phyloP scores from a whole-genome alignment of 2,113 vertebrate genomes.

The Enhydra lutris region DNA sequence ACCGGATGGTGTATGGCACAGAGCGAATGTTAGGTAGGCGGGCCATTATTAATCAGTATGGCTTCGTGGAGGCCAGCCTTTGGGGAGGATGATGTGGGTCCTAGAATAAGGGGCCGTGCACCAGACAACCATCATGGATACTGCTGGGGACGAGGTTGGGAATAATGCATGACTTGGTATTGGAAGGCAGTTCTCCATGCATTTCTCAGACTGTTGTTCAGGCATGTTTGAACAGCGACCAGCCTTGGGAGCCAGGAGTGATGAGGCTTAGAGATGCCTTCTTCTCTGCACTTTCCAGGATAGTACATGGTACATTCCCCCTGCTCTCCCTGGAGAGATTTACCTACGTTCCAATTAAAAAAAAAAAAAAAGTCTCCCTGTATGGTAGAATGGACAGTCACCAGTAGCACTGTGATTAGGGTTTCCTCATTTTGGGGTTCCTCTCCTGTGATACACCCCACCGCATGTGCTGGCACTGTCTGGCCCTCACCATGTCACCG shows the following conservation, averaged over 20 bases:
- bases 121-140: background rate
- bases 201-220: background rate
- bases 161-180: background rate
- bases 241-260: background rate
- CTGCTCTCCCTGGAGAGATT: background rate
- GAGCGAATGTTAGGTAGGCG: background rate
- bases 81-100: background rate
- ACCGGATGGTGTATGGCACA: background rate
- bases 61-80: background rate
- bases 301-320: background rate
- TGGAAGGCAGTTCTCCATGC: background rate
- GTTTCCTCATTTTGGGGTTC: background rate
- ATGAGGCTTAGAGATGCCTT: background rate
- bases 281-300: background rate
- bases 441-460: background rate
- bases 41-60: background rate
- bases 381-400: background rate
- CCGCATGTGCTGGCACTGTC: rapidly evolving
- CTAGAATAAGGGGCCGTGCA: background rate
- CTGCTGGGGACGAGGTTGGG: background rate
- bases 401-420: background rate
- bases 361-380: background rate
- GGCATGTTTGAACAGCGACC: background rate
- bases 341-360: background rate
- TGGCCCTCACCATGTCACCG: background rate